phyloP scores from a whole-genome alignment of 2,797 vertebrate genomes.

The Lagocephalus sceleratus region DNA sequence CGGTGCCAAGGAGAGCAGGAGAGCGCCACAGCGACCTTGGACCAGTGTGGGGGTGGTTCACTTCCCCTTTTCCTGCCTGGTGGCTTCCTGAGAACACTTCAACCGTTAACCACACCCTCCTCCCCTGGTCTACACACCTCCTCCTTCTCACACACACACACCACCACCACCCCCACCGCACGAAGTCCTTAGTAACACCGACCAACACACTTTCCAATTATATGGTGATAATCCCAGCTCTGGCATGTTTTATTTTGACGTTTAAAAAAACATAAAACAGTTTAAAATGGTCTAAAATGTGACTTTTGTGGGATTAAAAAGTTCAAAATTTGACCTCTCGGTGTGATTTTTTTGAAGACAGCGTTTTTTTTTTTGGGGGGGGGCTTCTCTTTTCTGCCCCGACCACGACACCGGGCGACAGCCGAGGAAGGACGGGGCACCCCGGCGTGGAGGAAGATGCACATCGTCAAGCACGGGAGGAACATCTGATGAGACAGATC shows the following conservation, averaged over 20 bases:
- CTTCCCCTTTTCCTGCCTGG: conserved; percentile 75
- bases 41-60: conserved; percentile 74
- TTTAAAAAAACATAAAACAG: too few species aligned
- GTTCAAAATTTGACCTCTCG: too few species aligned
- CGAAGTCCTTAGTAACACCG: conserved; percentile 19
- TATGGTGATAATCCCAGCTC: not conserved
- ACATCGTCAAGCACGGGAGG: too few species aligned
- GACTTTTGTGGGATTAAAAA: too few species aligned
- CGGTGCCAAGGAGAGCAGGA: conserved; percentile 56
- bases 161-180: conserved; percentile 20
- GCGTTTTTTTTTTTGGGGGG: too few species aligned
- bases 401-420: too few species aligned
- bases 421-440: too few species aligned
- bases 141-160: not conserved
- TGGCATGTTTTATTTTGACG: conserved; percentile 17
- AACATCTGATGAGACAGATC: too few species aligned
- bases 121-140: conserved; percentile 47
- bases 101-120: conserved; percentile 76
- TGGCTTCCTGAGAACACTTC: conserved; percentile 68
- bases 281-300: too few species aligned
- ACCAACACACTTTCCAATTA: conserved; percentile 25
- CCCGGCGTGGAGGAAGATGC: too few species aligned
- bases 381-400: too few species aligned
- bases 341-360: too few species aligned
- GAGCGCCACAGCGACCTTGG: conserved; percentile 52